A percentile compares a stretch with the other conserved stretches of the same genome.
Evolutionary conservation across 2,888 invertebrate species (phyloP).

Genomic region (Mellilla xanthometata): DNA sequence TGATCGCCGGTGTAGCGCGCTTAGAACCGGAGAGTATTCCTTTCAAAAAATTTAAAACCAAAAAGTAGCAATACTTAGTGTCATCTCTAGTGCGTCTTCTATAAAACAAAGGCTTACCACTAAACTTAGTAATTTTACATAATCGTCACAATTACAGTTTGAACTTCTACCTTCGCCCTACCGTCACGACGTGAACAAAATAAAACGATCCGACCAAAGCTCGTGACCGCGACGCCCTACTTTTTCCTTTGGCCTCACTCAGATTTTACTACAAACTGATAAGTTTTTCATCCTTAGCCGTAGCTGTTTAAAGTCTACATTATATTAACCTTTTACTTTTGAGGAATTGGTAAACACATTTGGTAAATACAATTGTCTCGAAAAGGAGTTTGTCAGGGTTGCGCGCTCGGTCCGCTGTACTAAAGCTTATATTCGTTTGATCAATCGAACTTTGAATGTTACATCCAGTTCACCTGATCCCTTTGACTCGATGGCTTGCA

Average conservation of each 20-base stretch:
- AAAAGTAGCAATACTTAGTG: too few relatives aligned
- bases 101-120: conserved; percentile 31
- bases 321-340: conserved; percentile 20
- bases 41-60: too few relatives aligned
- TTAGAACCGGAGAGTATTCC: too few relatives aligned
- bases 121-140: conserved; percentile 48
- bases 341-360: conserved; percentile 31
- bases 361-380: conserved; percentile 35
- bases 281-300: conserved; percentile 35
- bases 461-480: conserved; percentile 50
- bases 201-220: conserved; percentile 44
- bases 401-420: conserved; percentile 34
- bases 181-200: conserved; percentile 55
- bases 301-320: conserved; percentile 35
- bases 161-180: conserved; percentile 56
- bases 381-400: conserved; percentile 38
- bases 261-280: conserved; percentile 26
- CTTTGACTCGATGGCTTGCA: conserved; percentile 48
- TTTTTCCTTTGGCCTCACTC: conserved; percentile 48
- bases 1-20: too few relatives aligned
- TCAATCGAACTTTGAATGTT: conserved; percentile 32
- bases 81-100: too few relatives aligned
- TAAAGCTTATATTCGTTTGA: conserved; percentile 36
- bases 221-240: conserved; percentile 63
- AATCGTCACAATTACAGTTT: conserved; percentile 56